Evolutionary conservation across 2,888 invertebrate species (phyloP), one percentile per base, ranked within the genome.

Genomic region (Mesoligia furuncula): DNA sequence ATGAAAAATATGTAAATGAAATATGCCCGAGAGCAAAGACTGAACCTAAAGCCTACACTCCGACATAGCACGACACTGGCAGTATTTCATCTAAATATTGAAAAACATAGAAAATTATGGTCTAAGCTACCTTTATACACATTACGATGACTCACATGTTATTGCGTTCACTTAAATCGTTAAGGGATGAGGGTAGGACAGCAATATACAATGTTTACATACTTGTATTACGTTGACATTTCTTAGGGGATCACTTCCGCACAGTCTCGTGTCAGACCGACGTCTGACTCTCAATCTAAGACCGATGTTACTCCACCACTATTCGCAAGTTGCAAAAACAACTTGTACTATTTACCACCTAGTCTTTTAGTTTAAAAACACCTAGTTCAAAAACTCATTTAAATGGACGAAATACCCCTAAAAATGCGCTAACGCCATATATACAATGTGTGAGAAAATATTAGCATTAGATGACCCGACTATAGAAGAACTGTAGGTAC

Each of bases 81-180:
- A 95, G 94, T 95, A 95, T 92, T 93, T 93, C 90, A 94, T 95
- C 95, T 95, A 96, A 94, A 94, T 95, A 95, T 95, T 94, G 95
- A 95, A 95, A 95, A 95, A 95, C 93, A 95, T 94, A 95, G 94
- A 95, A 95, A 95, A 94, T 95, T 89, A 95, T 95, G 90, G 93
- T 95, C 93, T 95, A 94, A 91, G 88, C 95, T 96, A 96, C 92
- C 85, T 94, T 95, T 95, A 93, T 95, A 96, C 94, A 95, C 91
- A 91, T 92, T 91, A 93, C 90, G 93, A 75, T 93, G 95, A 95
- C 92, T 96, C 95, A 95, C 95, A 91, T 93, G 92, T 95, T 96
- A 96, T 96, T 96, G 96, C 96, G 90, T 93, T 93, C 89, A 90
- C 94, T 95, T 95, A 95, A 89, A 93, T 93, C 89, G 92, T 95